Evolutionary conservation across 2,888 invertebrate species (phyloP), one percentile per base, ranked within the genome.

Genomic region (Oscheius onirici): DNA sequence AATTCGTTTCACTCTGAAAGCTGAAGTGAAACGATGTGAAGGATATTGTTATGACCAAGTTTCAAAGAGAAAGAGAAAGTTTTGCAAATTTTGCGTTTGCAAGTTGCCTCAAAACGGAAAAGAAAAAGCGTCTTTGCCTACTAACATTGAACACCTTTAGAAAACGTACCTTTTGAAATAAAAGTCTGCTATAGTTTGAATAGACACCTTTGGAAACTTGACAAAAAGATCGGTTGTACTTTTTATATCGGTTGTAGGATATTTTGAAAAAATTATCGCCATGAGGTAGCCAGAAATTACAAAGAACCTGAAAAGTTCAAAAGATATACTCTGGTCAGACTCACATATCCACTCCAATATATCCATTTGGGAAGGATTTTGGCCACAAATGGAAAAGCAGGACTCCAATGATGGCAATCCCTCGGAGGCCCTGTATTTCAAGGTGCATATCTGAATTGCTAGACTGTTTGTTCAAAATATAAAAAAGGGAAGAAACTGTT

Each of bases 341-440:
- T 46, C 15, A 60, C 60, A 60, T 44, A 43, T 60, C 60, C 5
- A 43, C 43, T 1, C 60, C 60, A 15, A 20, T 15, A 43, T 60
- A 60, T 1, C 60, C 60, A 41, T 60, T 60, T 6, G 60, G 60
- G 22, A 60, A 60, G 11, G 3, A 20, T 2, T 10, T 24, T 13
- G 60, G 60, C 60, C 60, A 60, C 10, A 60, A 22, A n/a, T 60
- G 60, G 20, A 60, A 60, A 1, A 60, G 20, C 8, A 60, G n/a
- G 1, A 60, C 43, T 11, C 13, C 15, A 1, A 60, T 17, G 10
- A 60, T 60, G 22, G 60, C 60, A 15, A 60, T 1, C 10, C 60
- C 60, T 1, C 60, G 60, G 2, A 60, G 43, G 10, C 60, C 60
- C 24, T 60, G 60, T 11, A 58, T 43, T 40, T 58, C 58, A 2